Evolutionary conservation across 2,888 invertebrate genomes (phyloP), one percentile per base, ranked within the genome.

Genomic region (Masnerella sp.): DNA sequence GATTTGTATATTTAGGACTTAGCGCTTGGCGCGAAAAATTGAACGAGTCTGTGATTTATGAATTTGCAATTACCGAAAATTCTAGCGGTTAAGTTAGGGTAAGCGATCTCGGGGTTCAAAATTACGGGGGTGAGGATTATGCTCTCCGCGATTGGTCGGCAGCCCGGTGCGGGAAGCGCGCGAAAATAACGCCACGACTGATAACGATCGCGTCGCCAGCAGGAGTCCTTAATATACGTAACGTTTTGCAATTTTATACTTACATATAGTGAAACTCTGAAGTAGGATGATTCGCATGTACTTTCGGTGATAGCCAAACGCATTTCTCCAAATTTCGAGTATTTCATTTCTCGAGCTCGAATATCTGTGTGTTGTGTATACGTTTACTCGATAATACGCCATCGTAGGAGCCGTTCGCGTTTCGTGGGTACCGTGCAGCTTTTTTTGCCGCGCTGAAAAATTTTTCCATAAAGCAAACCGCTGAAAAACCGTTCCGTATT

Each of bases 171-270:
- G n/a, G n/a, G n/a, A n/a, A n/a, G n/a, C n/a, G n/a, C n/a, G n/a
- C n/a, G n/a, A n/a, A n/a, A n/a, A n/a, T n/a, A n/a, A n/a, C n/a
- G n/a, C n/a, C n/a, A n/a, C n/a, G n/a, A n/a, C n/a, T n/a, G n/a
- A n/a, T n/a, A 28, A 54, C 42, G 43, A 52, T 52, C 45, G 43
- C 43, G 25, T 65, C 20, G 38, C 38, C 15, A 22, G 11, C 30
- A 22, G 17, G 42, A 45, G 45, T 56, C 20, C 15, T 47, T 67
- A 15, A 42, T 67, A 51, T 58, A 58, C 67, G 42, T 67, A 58
- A 67, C 49, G 22, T 67, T 67, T 67, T 67, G 51, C 67, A 68
- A 59, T 68, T 68, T 68, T 59, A 52, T 68, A 59, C 59, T 51
- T 68, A 45, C 15, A 51, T 36, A 30, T 45, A 59, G 28, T 28